Conservation (phyloP, 2,888 invertebrate species). For the Stramonita haemastoma region DNA sequence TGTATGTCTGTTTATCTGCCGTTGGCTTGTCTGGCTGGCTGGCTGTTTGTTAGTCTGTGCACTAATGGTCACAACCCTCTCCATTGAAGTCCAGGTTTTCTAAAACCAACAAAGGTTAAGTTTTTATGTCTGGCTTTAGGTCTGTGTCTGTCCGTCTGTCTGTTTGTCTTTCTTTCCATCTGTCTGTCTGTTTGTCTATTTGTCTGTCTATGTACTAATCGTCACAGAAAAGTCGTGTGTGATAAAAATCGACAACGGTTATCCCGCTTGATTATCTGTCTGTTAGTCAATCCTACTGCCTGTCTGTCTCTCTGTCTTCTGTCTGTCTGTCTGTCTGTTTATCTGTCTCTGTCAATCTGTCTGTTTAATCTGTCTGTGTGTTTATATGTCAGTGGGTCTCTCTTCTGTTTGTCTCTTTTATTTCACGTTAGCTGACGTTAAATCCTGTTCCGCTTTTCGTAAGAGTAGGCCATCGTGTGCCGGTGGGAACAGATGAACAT, state of each 20-base stretch:
- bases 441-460: no score
- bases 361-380: not conserved
- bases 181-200: conserved; percentile 9
- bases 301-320: not conserved
- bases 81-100: no score
- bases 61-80: no score
- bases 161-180: not conserved
- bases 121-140: not conserved
- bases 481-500: no score
- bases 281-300: no score
- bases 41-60: not conserved
- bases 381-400: not conserved
- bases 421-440: no score
- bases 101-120: no score
- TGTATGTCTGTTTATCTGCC: not conserved
- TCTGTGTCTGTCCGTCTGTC: not conserved
- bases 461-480: no score
- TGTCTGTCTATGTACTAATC: not conserved
- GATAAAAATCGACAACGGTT: no score
- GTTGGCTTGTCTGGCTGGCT: not conserved
- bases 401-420: not conserved
- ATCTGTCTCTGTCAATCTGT: not conserved
- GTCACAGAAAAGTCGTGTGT: no score
- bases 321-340: conserved; percentile 10
- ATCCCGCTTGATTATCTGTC: no score